Percentiles rank a stretch among this genome's conserved stretches.
Evolutionary conservation across 2,113 vertebrate genomes (phyloP).

Genomic region (Malaclemys terrapin): DNA sequence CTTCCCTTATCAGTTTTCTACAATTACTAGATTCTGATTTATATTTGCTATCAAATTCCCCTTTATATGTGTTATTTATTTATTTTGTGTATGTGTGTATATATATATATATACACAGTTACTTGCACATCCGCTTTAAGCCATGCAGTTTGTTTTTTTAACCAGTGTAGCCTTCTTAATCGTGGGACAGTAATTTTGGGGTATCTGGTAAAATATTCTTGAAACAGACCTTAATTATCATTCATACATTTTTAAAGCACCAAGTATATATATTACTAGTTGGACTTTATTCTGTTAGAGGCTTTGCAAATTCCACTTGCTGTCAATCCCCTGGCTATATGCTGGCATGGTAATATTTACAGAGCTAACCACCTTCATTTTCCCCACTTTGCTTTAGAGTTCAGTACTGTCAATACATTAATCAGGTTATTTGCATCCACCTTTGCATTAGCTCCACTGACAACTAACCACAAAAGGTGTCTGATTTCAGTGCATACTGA

Average conservation of each 20-base stretch:
- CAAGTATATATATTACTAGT: fast-evolving
- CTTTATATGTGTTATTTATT: fast-evolving
- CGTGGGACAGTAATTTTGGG: not conserved
- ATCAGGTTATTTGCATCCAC: not conserved
- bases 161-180: not conserved
- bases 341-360: not conserved
- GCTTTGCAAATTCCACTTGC: not conserved
- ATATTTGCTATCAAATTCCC: not conserved
- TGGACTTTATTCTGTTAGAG: not conserved
- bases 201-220: not conserved
- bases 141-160: not conserved
- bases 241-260: not conserved
- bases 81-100: not conserved
- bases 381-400: not conserved
- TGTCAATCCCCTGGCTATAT: not conserved
- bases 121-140: not conserved
- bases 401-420: not conserved
- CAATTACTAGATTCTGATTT: too few species aligned
- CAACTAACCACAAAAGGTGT: fast-evolving
- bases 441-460: fast-evolving
- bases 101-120: not conserved
- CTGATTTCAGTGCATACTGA: not conserved
- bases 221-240: not conserved
- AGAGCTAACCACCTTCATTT: not conserved
- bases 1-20: too few species aligned